Evolutionary conservation across 2,113 vertebrate genomes (phyloP).

Genomic region (Lycaon pictus): DNA sequence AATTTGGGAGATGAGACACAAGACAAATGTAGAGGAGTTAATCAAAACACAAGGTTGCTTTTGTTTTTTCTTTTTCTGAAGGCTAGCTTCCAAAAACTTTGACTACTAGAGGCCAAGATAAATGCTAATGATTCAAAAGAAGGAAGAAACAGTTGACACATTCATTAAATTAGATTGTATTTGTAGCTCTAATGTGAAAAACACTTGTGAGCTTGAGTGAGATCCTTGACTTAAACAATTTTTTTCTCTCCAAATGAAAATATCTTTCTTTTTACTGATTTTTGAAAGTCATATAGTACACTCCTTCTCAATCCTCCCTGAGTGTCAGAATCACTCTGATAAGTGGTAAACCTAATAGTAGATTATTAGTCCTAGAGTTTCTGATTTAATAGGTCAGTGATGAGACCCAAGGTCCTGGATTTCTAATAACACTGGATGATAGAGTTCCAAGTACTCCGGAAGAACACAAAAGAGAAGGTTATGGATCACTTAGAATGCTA

Average conservation of each 20-base stretch:
- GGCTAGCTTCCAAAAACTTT: constrained; percentile 12
- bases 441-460: neutral
- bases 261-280: constrained; percentile 17
- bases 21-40: neutral
- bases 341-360: neutral
- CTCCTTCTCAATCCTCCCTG: neutral
- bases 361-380: neutral
- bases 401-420: neutral
- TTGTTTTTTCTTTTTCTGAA: neutral
- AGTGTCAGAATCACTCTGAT: constrained; percentile 3
- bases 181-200: constrained; percentile 7
- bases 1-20: neutral
- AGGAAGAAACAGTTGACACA: neutral
- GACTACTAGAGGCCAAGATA: constrained; percentile 16
- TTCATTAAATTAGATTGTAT: constrained; percentile 38
- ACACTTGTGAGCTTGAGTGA: constrained; percentile 29
- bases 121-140: constrained; percentile 42
- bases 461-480: neutral
- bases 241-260: neutral
- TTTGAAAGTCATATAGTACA: neutral
- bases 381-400: neutral
- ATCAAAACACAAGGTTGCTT: constrained; percentile 20
- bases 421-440: neutral
- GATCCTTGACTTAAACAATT: neutral
- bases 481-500: neutral